These are phyloP conservation scores for Cyclura pinguis DNA, from an alignment of 2,797 vertebrate genomes.

Conservation along the genomic window DNA sequence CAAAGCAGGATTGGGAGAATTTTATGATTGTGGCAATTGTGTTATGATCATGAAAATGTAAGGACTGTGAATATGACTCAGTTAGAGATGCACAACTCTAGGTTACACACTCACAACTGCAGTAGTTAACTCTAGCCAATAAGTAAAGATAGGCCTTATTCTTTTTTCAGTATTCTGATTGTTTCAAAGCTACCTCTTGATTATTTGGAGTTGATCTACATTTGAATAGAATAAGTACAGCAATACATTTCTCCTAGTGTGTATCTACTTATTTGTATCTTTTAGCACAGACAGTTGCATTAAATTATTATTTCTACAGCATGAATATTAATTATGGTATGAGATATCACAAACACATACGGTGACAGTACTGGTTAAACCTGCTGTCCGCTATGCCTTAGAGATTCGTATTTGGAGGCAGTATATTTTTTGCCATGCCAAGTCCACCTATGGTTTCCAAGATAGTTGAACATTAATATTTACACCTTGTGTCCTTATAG, in stretches of 20 bases:
- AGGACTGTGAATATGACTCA: too few species aligned
- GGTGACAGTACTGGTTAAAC: slow-evolving; percentile 80
- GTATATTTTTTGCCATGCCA: slow-evolving; percentile 81
- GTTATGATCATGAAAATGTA: too few species aligned
- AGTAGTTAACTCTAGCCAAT: background rate
- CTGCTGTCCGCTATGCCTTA: slow-evolving; percentile 81
- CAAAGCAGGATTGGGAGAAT: too few species aligned
- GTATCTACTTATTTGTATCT: slow-evolving; percentile 74
- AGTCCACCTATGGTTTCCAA: slow-evolving; percentile 84
- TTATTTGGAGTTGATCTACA: slow-evolving; percentile 63
- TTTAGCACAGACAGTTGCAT: slow-evolving; percentile 74
- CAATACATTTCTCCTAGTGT: slow-evolving; percentile 64
- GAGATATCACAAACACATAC: slow-evolving; percentile 85
- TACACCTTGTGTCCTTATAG: slow-evolving; percentile 73
- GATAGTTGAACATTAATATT: slow-evolving; percentile 82
- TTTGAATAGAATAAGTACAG: slow-evolving; percentile 70
- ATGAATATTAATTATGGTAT: slow-evolving; percentile 86
- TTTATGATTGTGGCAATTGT: too few species aligned
- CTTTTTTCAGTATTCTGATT: slow-evolving; percentile 39
- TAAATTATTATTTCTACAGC: slow-evolving; percentile 84
- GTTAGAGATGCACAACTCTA: too few species aligned
- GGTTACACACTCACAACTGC: background rate
- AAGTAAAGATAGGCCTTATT: background rate
- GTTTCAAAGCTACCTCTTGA: slow-evolving; percentile 23
- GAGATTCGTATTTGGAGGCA: slow-evolving; percentile 82